Evolutionary conservation across 2,797 vertebrate genomes (phyloP).

Genomic region (Labroides dimidiatus): DNA sequence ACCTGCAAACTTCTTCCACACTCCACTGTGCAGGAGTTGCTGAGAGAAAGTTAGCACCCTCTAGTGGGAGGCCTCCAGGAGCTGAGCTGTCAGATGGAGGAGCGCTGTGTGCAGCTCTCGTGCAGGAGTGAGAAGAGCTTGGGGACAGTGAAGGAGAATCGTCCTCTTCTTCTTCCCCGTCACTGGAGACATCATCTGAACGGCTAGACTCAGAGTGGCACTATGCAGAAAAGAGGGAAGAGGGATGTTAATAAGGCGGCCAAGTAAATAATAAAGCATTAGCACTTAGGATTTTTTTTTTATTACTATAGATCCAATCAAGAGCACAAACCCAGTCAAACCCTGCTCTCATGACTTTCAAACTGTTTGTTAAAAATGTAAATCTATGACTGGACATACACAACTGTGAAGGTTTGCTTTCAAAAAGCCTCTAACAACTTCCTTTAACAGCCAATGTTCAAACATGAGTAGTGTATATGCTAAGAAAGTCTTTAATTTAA

Average conservation of each 20-base stretch:
- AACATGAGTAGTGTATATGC: too few species aligned
- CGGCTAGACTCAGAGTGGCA: slow-evolving; percentile 94
- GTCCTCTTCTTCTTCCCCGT: slow-evolving; percentile 85
- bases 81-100: slow-evolving; percentile 85
- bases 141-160: slow-evolving; percentile 88
- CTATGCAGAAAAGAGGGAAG: slow-evolving; percentile 39
- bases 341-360: too few species aligned
- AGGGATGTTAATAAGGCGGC: background rate
- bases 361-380: too few species aligned
- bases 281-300: too few species aligned
- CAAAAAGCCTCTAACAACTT: too few species aligned
- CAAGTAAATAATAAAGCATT: too few species aligned
- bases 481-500: too few species aligned
- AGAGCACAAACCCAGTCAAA: too few species aligned
- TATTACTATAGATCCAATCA: too few species aligned
- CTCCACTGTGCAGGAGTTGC: slow-evolving; percentile 94
- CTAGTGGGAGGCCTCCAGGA: slow-evolving; percentile 87
- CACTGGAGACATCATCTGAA: slow-evolving; percentile 95
- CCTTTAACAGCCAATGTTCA: too few species aligned
- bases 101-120: slow-evolving; percentile 83
- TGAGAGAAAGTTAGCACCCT: slow-evolving; percentile 91
- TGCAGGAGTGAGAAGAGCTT: slow-evolving; percentile 89
- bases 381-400: too few species aligned
- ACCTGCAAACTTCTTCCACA: slow-evolving; percentile 95
- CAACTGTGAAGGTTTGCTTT: too few species aligned